Conservation (phyloP, 1,140 invertebrate genomes). For the Akabosia matsudoensis region DNA sequence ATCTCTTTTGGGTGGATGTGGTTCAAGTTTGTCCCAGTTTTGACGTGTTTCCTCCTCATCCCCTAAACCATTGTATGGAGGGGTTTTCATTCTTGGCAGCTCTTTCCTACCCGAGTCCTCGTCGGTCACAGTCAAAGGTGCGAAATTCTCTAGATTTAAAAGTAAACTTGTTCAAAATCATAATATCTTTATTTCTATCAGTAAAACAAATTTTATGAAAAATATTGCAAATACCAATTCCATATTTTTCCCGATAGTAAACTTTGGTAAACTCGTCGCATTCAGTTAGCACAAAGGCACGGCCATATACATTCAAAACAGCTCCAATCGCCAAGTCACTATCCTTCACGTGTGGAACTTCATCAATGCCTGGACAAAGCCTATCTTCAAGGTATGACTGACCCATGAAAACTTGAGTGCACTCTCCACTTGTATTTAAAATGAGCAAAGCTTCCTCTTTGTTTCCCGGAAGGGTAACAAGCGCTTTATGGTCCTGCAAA, state of each 20-base stretch:
- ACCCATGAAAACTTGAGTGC: background rate
- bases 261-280: slow-evolving; percentile 81
- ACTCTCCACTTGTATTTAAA: slow-evolving; percentile 4
- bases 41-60: background rate
- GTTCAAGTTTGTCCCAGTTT: slow-evolving; percentile 14
- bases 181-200: background rate
- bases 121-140: background rate
- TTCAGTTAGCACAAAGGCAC: slow-evolving; percentile 73
- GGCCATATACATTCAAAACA: slow-evolving; percentile 71
- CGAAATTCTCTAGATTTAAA: slow-evolving; percentile 13
- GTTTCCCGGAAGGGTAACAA: background rate
- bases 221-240: slow-evolving; percentile 6
- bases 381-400: background rate
- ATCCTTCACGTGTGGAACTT: slow-evolving; percentile 51
- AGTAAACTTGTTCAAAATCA: background rate
- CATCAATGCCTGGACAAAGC: slow-evolving; percentile 7
- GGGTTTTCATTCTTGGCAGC: background rate
- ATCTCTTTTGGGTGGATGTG: background rate
- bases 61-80: background rate
- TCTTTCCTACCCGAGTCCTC: background rate
- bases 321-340: slow-evolving; percentile 75
- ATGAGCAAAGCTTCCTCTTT: background rate
- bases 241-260: slow-evolving; percentile 67
- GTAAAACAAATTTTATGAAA: slow-evolving; percentile 6
- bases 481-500: slow-evolving; percentile 8